Evolutionary conservation across 2,113 vertebrate genomes (phyloP).

Genomic region (Coturnix japonica): DNA sequence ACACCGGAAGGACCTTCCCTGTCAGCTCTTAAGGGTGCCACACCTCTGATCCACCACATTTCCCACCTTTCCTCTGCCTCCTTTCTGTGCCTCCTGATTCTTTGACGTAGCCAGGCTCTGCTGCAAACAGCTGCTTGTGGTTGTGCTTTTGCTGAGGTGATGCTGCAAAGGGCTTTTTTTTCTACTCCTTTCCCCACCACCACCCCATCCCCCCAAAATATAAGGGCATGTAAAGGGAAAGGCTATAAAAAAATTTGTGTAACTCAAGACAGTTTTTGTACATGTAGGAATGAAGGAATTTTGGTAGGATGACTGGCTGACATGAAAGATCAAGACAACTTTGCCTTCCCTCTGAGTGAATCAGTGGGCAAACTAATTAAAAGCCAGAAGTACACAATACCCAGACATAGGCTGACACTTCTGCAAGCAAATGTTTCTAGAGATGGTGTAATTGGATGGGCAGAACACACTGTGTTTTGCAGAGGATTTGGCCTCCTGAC

Average conservation of each 20-base stretch:
- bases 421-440: not conserved
- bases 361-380: not conserved
- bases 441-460: not conserved
- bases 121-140: not conserved
- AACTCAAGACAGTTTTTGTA: not conserved
- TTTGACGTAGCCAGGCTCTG: not conserved
- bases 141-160: not conserved
- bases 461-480: not conserved
- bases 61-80: not conserved
- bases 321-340: not conserved
- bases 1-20: not conserved
- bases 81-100: not conserved
- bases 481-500: not conserved
- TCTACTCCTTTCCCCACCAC: no score
- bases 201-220: no score
- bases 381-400: not conserved
- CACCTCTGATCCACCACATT: not conserved
- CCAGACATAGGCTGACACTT: not conserved
- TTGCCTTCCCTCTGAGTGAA: not conserved
- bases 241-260: not conserved
- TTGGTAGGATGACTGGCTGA: fast-evolving
- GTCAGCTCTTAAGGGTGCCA: not conserved
- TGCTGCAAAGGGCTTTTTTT: not conserved
- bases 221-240: not conserved
- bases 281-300: fast-evolving